A percentile compares a stretch with the other conserved stretches of the same genome.
Conservation (phyloP, 1,140 invertebrate genomes). For the Dendroctonus valens region DNA sequence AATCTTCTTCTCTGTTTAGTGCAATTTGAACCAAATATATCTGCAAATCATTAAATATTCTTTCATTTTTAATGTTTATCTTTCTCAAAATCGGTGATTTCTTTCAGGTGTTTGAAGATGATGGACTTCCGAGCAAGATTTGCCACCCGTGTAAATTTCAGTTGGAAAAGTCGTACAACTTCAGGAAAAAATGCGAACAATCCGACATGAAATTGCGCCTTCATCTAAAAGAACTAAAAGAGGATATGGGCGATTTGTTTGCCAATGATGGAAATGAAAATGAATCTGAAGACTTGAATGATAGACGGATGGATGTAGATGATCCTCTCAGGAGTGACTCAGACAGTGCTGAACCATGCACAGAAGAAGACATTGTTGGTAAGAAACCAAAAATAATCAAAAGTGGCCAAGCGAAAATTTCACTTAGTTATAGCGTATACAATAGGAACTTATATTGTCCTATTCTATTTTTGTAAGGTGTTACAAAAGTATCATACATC, state of each 20-base stretch:
- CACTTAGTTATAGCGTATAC: no score
- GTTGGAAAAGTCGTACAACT: conserved; percentile 69
- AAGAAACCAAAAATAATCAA: conserved; percentile 2
- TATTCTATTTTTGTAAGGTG: conserved; percentile 20
- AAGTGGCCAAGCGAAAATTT: no score
- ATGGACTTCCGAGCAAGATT: conserved; percentile 69
- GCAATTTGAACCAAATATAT: no score
- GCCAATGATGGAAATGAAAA: conserved; percentile 47
- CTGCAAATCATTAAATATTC: no score
- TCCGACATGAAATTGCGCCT: conserved; percentile 67
- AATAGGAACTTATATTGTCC: not conserved
- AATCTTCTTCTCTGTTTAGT: no score
- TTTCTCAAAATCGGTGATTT: not conserved
- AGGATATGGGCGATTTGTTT: conserved; percentile 24
- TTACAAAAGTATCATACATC: conserved; percentile 47
- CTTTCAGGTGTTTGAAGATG: conserved; percentile 62
- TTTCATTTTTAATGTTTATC: no score
- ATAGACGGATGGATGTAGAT: not conserved
- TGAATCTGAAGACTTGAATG: conserved; percentile 46
- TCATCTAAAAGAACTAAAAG: conserved; percentile 57
- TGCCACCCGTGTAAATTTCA: conserved; percentile 69
- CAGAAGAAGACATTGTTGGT: conserved; percentile 47
- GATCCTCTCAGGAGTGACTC: conserved; percentile 17
- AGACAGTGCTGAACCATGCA: conserved; percentile 45
- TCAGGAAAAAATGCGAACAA: conserved; percentile 71